These are phyloP conservation scores for Helarctos malayanus DNA, from an alignment of 2,797 vertebrate species.

Conservation along the genomic window DNA sequence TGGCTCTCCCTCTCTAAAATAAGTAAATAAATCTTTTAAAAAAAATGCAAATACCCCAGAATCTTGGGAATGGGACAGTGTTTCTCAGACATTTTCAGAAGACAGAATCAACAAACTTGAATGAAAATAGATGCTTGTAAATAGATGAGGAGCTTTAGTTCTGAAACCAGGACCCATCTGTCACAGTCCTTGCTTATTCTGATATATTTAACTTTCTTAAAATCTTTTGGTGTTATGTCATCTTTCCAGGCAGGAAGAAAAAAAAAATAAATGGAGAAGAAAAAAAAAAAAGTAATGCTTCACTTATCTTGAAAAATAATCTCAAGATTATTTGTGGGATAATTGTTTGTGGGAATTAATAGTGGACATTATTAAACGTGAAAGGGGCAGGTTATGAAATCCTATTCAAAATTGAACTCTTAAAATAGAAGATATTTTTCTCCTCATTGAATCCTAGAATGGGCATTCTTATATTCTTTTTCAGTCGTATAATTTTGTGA, in stretches of 20 bases:
- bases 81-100: constrained; percentile 27
- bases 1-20: not conserved
- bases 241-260: not conserved
- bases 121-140: constrained; percentile 52
- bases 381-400: constrained; percentile 23
- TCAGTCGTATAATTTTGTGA: constrained; percentile 47
- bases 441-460: not conserved
- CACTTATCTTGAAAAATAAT: constrained; percentile 72
- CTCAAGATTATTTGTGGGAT: not conserved
- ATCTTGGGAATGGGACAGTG: not conserved
- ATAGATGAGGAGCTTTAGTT: not conserved
- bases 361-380: constrained; percentile 60
- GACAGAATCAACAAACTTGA: not conserved
- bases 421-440: constrained; percentile 54
- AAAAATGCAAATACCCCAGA: not conserved
- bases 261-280: not conserved
- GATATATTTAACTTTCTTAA: constrained; percentile 51
- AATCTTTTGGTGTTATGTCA: not conserved
- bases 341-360: not conserved
- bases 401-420: constrained; percentile 43
- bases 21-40: not conserved
- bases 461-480: not conserved
- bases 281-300: constrained; percentile 1
- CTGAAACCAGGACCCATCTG: not conserved
- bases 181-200: constrained; percentile 7